Percentiles rank a stretch among this genome's conserved stretches.
Evolutionary conservation across 1,140 invertebrate species (phyloP).

Genomic region (Cotesia vestalis): DNA sequence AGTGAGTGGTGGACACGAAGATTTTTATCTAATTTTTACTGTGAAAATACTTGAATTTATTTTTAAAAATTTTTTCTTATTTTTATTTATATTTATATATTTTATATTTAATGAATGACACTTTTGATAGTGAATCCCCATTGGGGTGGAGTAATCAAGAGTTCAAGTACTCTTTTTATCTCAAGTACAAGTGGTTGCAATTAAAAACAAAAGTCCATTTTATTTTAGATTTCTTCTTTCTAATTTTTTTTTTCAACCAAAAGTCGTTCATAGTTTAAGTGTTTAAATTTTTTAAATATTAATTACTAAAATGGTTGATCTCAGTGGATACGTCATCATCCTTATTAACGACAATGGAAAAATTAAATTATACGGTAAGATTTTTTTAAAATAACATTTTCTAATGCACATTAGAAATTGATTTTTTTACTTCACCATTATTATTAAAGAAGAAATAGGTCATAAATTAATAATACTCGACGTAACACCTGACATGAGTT

Average conservation of each 20-base stretch:
- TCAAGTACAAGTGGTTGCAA: background rate
- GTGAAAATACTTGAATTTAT: too few relatives aligned
- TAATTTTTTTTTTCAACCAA: too few relatives aligned
- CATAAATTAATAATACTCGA: slow-evolving; percentile 17
- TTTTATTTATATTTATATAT: too few relatives aligned
- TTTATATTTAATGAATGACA: too few relatives aligned
- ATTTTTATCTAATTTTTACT: too few relatives aligned
- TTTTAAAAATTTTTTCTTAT: too few relatives aligned
- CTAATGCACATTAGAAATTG: too few relatives aligned
- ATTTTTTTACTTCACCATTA: background rate
- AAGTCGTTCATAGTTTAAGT: too few relatives aligned
- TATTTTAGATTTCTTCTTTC: background rate
- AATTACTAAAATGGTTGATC: slow-evolving; percentile 78
- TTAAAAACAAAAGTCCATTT: background rate
- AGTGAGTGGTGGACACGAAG: too few relatives aligned
- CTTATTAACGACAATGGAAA: slow-evolving; percentile 92
- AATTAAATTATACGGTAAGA: slow-evolving; percentile 93
- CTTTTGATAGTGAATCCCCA: too few relatives aligned
- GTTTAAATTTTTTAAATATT: background rate
- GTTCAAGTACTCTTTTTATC: too few relatives aligned
- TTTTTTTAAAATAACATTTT: background rate
- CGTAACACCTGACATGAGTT: background rate
- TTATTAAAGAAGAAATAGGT: background rate
- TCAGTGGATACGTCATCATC: slow-evolving; percentile 96
- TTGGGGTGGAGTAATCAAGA: too few relatives aligned